Base-by-base conservation (phyloP, 2,113 vertebrate genomes). In the Sebastes fasciatus region DNA sequence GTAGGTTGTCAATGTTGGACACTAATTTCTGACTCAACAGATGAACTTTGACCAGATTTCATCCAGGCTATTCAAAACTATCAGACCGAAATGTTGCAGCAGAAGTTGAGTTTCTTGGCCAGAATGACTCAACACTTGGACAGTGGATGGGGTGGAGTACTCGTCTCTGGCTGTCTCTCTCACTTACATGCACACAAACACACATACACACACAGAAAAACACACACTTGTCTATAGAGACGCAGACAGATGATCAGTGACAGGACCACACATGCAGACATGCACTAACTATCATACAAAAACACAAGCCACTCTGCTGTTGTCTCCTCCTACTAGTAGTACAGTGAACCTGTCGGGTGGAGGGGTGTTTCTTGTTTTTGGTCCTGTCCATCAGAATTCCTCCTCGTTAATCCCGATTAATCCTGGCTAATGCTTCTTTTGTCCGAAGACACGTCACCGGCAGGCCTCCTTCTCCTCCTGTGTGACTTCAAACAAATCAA, bases 371-470 rank as follows among this genome's bases (percentile, higher is more conserved):
- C 21, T 46, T 60, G 43, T 74, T 78, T 74, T 72, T 21, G 65
- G 6, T 63, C 68, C 86, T 65, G 94, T 89, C 93, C 74, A 84
- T 94, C 88, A 93, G 65, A 90, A 92, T 93, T 81, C 48, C 58
- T 87, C 49, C 79, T 58, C 1, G 57, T 82, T 94, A 94, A 95
- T 95, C 93, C 94, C 1, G 19, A 68, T 79, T 94, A 94, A 94
- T 94, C 92, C 88, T 3, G 23, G 57, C 70, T 94, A 92, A 94
- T 93, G 85, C 91, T 74, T 70, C 89, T 89, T 94, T 92, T 93
- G 93, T 92, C 82, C 60, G 14, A 54, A 21, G 77, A 86, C 54
- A 40, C 73, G 73, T 76, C 78, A 71, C 26, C 82, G 79, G 34
- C 84, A 66, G 67, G 86, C 78, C 75, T 49, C 77, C 26, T 65